phyloP scores from a whole-genome alignment of 2,888 invertebrate genomes.

The Eristalis tenax region DNA sequence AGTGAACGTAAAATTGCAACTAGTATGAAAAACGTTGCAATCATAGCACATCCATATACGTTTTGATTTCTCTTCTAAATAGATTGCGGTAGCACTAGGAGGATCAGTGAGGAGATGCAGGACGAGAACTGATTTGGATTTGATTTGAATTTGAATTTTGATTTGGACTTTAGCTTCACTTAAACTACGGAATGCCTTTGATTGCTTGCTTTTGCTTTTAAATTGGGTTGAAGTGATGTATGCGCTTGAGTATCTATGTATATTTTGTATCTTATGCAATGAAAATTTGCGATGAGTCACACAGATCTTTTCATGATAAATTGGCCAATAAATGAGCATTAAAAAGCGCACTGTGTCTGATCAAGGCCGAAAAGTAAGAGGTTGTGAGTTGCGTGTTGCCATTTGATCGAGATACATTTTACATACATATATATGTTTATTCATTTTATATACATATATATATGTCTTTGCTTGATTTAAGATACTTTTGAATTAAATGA shows the following conservation, averaged over 20 bases:
- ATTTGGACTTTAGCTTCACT: conserved; percentile 8
- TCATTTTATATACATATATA: conserved; percentile 50
- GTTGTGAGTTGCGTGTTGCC: conserved; percentile 52
- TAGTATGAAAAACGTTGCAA: conserved; percentile 81
- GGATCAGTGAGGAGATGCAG: conserved; percentile 4
- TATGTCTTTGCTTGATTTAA: conserved; percentile 32
- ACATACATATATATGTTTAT: no score
- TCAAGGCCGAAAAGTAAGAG: conserved; percentile 58
- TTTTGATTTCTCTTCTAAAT: conserved; percentile 24
- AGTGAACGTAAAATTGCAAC: conserved; percentile 81
- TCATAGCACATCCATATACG: conserved; percentile 76
- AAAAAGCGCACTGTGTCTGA: conserved; percentile 40
- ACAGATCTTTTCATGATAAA: conserved; percentile 2
- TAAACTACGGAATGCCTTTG: conserved; percentile 43
- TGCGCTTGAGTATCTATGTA: conserved; percentile 26
- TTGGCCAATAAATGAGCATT: conserved; percentile 41
- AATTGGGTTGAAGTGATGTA: conserved; percentile 40
- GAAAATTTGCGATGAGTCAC: conserved; percentile 50
- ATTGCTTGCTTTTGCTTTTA: neutral
- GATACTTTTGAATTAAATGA: conserved; percentile 22
- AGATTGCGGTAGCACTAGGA: conserved; percentile 28
- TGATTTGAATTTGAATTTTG: conserved; percentile 24
- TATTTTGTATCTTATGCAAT: conserved; percentile 61
- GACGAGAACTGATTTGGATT: conserved; percentile 28
- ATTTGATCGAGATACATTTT: conserved; percentile 61